phyloP scores from a whole-genome alignment of 2,888 invertebrate species.

The Tolmerus cingulatus region DNA sequence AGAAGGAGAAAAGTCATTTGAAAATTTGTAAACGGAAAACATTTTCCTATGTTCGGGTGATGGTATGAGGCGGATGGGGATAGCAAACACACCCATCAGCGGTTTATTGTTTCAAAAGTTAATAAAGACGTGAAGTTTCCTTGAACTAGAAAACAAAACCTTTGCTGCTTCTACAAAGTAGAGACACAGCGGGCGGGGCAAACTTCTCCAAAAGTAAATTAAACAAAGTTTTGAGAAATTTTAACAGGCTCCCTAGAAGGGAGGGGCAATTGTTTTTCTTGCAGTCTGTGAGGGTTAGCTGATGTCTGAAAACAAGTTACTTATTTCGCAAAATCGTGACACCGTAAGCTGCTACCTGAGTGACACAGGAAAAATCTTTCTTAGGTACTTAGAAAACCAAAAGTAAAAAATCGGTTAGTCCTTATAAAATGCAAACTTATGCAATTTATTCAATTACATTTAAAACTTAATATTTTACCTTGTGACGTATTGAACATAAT shows the following conservation, averaged over 20 bases:
- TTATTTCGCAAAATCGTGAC: neutral
- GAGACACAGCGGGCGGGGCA: neutral
- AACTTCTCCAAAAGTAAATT: conserved; percentile 27
- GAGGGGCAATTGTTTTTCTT: neutral
- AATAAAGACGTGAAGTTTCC: conserved; percentile 40
- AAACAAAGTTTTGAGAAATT: conserved; percentile 39
- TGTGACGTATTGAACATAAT: neutral
- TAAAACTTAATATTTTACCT: neutral
- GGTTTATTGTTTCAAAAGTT: conserved; percentile 43
- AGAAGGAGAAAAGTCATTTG: conserved; percentile 32
- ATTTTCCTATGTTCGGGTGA: conserved; percentile 11
- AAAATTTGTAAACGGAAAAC: conserved; percentile 41
- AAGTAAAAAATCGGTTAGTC: neutral
- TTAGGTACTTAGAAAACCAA: neutral
- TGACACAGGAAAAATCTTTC: neutral
- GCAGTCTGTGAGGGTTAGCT: neutral
- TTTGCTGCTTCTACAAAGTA: conserved; percentile 18
- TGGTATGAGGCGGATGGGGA: neutral
- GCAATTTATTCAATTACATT: neutral
- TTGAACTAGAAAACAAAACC: conserved; percentile 41
- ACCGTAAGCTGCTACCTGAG: neutral
- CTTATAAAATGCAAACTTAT: neutral
- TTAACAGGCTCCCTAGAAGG: conserved; percentile 11
- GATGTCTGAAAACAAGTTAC: neutral
- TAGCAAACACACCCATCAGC: conserved; percentile 39